A percentile compares a stretch with the other conserved stretches of the same genome.
These are phyloP conservation scores for Arizona elegans DNA, from an alignment of 2,113 vertebrate genomes.

Conservation along the genomic window DNA sequence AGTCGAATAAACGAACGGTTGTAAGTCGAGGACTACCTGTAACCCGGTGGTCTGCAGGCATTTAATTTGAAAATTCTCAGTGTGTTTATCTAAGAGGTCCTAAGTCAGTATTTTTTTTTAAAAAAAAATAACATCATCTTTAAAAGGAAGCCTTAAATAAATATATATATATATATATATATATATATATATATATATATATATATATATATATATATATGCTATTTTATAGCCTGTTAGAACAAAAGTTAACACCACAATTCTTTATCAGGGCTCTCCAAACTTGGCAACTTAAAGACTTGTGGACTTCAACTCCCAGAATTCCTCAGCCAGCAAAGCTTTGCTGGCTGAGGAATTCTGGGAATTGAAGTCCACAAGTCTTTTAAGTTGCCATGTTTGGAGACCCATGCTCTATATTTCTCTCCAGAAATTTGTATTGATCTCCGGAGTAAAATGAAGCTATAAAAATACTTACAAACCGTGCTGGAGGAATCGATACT, in stretches of 20 bases:
- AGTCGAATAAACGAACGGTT: neutral
- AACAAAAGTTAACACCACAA: constrained; percentile 3
- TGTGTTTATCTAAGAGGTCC: neutral
- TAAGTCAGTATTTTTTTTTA: neutral
- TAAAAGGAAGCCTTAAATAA: neutral
- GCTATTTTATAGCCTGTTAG: neutral
- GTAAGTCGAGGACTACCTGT: neutral
- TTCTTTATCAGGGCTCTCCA: neutral
- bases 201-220: neutral
- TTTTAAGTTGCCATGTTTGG: too few species aligned
- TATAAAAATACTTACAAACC: constrained; percentile 45
- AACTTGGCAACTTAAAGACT: too few species aligned
- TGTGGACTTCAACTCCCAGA: too few species aligned
- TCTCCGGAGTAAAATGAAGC: constrained; percentile 41
- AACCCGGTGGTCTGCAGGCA: neutral
- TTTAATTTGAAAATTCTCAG: neutral
- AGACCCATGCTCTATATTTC: constrained; percentile 17
- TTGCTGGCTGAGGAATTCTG: too few species aligned
- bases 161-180: neutral
- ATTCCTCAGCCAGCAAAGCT: too few species aligned
- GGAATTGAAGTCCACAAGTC: too few species aligned
- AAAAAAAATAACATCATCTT: neutral
- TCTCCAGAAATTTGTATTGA: constrained; percentile 45
- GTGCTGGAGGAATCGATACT: constrained; percentile 65
- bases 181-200: neutral